Conservation (phyloP, 2,113 vertebrate species). For the Phainopepla nitens region DNA sequence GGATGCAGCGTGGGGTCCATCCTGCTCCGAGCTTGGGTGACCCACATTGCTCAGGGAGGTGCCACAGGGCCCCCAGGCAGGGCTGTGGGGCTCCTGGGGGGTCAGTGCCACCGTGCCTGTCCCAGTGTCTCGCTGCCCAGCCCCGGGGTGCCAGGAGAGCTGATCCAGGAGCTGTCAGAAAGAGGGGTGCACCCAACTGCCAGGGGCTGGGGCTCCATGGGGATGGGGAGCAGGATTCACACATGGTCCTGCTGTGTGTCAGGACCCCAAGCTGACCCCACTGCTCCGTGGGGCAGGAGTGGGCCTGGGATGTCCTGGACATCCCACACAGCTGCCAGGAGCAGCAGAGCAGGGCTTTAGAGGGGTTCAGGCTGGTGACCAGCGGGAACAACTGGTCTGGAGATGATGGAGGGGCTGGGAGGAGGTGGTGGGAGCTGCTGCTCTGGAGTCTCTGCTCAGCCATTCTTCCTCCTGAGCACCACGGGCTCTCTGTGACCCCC, state of each 20-base stretch:
- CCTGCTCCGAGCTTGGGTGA: background rate
- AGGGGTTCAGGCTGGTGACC: background rate
- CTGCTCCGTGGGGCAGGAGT: background rate
- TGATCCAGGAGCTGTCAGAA: background rate
- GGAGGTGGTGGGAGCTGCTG: background rate
- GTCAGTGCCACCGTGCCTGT: background rate
- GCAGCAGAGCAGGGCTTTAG: background rate
- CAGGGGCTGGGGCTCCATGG: rapidly evolving
- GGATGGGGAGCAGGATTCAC: rapidly evolving
- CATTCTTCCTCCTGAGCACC: background rate
- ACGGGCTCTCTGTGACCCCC: background rate
- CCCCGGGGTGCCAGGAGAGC: background rate
- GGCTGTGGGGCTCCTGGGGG: background rate
- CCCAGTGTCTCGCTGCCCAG: background rate
- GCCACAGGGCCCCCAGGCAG: background rate
- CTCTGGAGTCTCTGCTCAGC: background rate
- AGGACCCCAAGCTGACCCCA: background rate
- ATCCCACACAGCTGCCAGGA: background rate
- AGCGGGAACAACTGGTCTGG: background rate
- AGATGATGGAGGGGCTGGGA: background rate
- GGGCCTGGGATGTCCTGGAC: too few relatives aligned
- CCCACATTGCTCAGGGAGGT: background rate
- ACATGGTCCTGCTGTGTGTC: rapidly evolving
- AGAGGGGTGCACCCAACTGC: background rate
- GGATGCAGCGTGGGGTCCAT: background rate